Conservation (phyloP, 2,113 vertebrate species). For the Pelmatolapia mariae region DNA sequence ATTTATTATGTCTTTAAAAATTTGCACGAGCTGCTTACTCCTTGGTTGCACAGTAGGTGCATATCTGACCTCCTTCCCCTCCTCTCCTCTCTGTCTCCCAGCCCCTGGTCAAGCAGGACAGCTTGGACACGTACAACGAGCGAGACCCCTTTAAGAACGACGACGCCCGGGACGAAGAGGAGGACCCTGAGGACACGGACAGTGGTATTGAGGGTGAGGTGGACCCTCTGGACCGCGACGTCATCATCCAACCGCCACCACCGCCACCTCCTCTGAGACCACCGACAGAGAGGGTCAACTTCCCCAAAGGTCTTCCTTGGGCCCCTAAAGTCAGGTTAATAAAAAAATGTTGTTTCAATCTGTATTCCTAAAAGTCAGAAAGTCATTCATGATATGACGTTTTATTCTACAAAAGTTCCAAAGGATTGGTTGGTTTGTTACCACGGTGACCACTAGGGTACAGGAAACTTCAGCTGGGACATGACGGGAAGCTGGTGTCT, state of each 20-base stretch:
- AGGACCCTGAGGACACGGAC: conserved; percentile 80
- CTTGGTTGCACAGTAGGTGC: background rate
- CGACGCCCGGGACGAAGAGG: conserved; percentile 83
- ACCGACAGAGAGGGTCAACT: conserved; percentile 79
- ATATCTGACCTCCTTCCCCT: background rate
- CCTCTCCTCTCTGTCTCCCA: conserved; percentile 44
- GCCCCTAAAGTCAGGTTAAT: conserved; percentile 94
- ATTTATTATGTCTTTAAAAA: background rate
- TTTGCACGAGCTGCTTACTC: background rate
- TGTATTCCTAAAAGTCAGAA: background rate
- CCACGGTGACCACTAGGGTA: background rate
- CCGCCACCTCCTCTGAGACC: conserved; percentile 59
- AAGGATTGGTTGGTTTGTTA: background rate
- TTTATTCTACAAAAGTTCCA: background rate
- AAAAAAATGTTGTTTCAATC: background rate
- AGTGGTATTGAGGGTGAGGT: conserved; percentile 84
- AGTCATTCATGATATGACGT: background rate
- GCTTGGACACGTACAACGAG: conserved; percentile 94
- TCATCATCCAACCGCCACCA: conserved; percentile 73
- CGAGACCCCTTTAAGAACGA: conserved; percentile 95
- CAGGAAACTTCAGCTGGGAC: background rate
- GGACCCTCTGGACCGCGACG: conserved; percentile 85
- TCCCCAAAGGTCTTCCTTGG: conserved; percentile 96
- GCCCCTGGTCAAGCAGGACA: conserved; percentile 94
- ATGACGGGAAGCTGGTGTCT: background rate